These are phyloP conservation scores for Synanthedon vespiformis DNA, from an alignment of 2,888 invertebrate species.

Conservation along the genomic window DNA sequence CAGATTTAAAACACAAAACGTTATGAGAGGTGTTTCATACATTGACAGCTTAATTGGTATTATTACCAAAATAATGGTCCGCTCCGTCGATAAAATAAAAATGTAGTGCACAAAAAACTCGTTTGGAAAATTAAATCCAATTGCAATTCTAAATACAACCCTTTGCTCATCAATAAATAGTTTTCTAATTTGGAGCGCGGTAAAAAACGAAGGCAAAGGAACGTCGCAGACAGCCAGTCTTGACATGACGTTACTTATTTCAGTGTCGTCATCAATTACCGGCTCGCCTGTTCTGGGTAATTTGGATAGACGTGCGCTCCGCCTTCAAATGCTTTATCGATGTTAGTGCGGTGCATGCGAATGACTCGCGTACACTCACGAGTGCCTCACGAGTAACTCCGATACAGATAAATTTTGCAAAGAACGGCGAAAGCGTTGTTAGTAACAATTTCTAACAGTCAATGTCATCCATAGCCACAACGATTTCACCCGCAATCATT, in stretches of 20 bases:
- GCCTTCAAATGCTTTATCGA: constrained; percentile 12
- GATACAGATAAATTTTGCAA: too few relatives aligned
- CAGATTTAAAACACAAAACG: too few relatives aligned
- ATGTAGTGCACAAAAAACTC: neutral
- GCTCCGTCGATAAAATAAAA: neutral
- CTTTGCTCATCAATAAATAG: constrained; percentile 14
- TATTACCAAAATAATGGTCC: too few relatives aligned
- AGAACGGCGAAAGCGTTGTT: too few relatives aligned
- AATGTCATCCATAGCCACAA: too few relatives aligned
- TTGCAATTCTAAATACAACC: constrained; percentile 2
- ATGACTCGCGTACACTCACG: too few relatives aligned
- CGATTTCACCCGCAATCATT: too few relatives aligned
- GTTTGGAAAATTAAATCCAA: neutral
- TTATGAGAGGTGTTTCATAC: too few relatives aligned
- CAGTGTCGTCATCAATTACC: constrained; percentile 27
- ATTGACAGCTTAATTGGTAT: too few relatives aligned
- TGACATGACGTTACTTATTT: constrained; percentile 24
- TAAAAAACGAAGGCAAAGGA: constrained; percentile 1
- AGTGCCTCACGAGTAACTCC: too few relatives aligned
- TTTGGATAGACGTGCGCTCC: constrained; percentile 49
- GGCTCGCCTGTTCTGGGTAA: constrained; percentile 54
- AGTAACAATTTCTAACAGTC: too few relatives aligned
- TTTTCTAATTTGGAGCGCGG: constrained; percentile 24
- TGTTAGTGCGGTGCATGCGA: neutral
- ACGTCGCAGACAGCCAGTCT: constrained; percentile 11